Evolutionary conservation across 92 coral and sea anemone genomes (phyloP).

Genomic region (Meandrina meandrites): DNA sequence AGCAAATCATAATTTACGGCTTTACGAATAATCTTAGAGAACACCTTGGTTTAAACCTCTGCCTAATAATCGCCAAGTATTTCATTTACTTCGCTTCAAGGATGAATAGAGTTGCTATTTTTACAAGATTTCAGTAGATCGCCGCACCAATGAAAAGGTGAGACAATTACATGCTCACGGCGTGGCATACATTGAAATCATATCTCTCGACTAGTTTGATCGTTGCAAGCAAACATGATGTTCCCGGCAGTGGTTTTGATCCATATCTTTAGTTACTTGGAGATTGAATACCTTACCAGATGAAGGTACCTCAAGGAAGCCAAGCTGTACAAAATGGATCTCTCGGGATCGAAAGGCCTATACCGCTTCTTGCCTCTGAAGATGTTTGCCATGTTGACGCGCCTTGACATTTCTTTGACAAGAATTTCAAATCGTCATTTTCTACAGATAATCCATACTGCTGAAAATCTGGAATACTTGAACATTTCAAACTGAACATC

Average conservation of each 20-base stretch:
- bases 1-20: no score
- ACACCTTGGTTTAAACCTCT: no score
- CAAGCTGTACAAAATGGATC: constrained; percentile 9
- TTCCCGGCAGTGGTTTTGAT: background rate
- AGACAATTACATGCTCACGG: background rate
- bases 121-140: background rate
- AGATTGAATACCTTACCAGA: background rate
- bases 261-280: constrained; percentile 2
- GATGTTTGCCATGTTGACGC: background rate
- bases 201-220: background rate
- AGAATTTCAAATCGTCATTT: constrained; percentile 15
- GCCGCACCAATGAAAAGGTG: background rate
- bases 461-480: background rate
- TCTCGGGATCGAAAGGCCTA: background rate
- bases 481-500: constrained; percentile 8
- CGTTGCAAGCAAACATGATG: background rate
- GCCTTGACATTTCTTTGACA: constrained; percentile 7
- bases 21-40: no score
- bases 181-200: background rate
- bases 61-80: no score
- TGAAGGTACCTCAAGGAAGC: background rate
- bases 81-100: no score
- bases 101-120: background rate
- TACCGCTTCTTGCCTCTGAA: constrained; percentile 15
- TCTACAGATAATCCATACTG: constrained; percentile 1